Evolutionary conservation across 2,797 vertebrate genomes (phyloP).

Genomic region (Catamblyrhynchus diadema): DNA sequence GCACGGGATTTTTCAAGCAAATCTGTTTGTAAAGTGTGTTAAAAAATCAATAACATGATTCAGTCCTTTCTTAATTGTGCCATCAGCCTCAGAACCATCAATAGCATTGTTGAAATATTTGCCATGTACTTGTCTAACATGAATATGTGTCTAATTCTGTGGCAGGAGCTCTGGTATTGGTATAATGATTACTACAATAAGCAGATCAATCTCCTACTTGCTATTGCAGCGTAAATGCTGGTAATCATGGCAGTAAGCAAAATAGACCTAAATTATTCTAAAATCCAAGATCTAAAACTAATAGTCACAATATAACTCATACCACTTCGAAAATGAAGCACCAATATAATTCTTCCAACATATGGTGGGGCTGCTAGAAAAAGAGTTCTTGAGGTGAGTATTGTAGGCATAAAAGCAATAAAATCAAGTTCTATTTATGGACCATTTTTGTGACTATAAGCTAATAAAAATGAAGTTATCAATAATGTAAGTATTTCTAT

Average conservation of each 20-base stretch:
- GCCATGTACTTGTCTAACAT: neutral
- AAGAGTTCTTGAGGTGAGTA: neutral
- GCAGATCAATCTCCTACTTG: neutral
- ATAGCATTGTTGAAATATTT: neutral
- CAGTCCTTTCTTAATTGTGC: neutral
- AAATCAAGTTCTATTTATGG: neutral
- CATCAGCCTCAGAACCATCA: neutral
- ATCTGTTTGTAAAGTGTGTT: slow-evolving; percentile 77
- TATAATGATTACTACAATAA: neutral
- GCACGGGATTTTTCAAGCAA: slow-evolving; percentile 96
- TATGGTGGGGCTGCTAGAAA: neutral
- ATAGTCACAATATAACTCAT: neutral
- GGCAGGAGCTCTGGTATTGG: neutral
- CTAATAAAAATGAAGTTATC: neutral
- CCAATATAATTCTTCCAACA: neutral
- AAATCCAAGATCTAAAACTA: neutral
- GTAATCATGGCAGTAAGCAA: neutral
- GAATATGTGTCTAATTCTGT: neutral
- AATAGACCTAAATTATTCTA: neutral
- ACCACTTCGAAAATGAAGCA: neutral
- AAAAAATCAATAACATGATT: neutral
- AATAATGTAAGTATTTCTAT: neutral
- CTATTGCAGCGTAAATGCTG: neutral
- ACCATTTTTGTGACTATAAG: neutral
- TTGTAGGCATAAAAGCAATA: neutral